A percentile compares a stretch with the other conserved stretches of the same genome.
These are phyloP conservation scores for Cephus sareptanus DNA, from an alignment of 2,888 invertebrate genomes.

Conservation along the genomic window DNA sequence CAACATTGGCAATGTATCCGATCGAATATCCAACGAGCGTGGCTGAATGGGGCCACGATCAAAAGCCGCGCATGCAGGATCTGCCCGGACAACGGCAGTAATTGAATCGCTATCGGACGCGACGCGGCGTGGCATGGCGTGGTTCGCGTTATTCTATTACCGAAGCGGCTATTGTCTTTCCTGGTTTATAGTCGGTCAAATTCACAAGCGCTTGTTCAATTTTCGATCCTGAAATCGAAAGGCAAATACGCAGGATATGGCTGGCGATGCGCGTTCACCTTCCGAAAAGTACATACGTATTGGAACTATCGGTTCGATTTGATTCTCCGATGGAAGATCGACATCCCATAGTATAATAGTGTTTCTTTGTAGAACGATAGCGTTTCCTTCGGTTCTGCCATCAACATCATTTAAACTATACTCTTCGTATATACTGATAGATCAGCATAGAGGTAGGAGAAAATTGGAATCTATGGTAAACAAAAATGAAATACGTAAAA, in stretches of 20 bases:
- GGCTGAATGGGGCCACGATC: slow-evolving; percentile 47
- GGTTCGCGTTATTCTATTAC: slow-evolving; percentile 61
- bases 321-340: not conserved
- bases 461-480: slow-evolving; percentile 12
- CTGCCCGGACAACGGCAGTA: slow-evolving; percentile 58
- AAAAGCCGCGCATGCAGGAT: slow-evolving; percentile 54
- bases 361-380: not conserved
- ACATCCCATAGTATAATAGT: not conserved
- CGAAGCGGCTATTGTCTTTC: slow-evolving; percentile 59
- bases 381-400: not conserved
- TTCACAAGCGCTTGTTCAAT: slow-evolving; percentile 30
- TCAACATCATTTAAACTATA: not conserved
- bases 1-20: slow-evolving; percentile 53
- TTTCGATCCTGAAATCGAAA: slow-evolving; percentile 1
- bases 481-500: slow-evolving; percentile 32
- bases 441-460: not conserved
- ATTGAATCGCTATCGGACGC: slow-evolving; percentile 61
- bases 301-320: not conserved
- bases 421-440: not conserved
- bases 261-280: not conserved
- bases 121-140: slow-evolving; percentile 31
- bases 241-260: not conserved
- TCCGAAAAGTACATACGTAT: not conserved
- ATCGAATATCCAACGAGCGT: slow-evolving; percentile 50
- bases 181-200: slow-evolving; percentile 54